phyloP scores from a whole-genome alignment of 2,113 vertebrate species.

The Athene cunicularia region DNA sequence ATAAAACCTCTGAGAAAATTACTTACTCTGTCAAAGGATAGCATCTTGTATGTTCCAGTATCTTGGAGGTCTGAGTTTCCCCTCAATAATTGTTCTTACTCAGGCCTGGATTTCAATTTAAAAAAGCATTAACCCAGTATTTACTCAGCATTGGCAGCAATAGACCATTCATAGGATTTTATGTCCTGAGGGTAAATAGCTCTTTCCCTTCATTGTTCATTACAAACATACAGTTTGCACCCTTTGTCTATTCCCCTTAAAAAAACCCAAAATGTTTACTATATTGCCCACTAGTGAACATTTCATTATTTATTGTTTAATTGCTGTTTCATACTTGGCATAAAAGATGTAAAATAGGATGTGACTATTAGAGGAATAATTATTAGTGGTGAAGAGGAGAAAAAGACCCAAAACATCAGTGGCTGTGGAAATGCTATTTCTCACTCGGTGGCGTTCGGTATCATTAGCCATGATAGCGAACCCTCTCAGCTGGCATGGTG shows the following conservation, averaged over 20 bases:
- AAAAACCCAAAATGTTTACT: background rate
- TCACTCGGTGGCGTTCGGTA: background rate
- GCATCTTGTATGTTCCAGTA: background rate
- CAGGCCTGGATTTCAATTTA: background rate
- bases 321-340: background rate
- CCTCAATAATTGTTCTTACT: background rate
- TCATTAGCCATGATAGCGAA: background rate
- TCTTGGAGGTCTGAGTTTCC: background rate
- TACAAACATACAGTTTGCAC: background rate
- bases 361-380: background rate
- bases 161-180: background rate
- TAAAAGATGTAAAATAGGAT: background rate
- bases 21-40: background rate
- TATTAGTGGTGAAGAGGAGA: background rate
- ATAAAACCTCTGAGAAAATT: background rate
- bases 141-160: background rate
- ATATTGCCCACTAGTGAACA: background rate
- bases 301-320: constrained; percentile 48
- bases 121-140: background rate
- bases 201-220: background rate
- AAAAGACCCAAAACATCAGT: background rate
- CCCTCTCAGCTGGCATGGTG: background rate
- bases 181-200: background rate
- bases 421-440: background rate
- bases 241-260: background rate